phyloP scores from a whole-genome alignment of 2,113 vertebrate species.

The Stigmatopora argus region DNA sequence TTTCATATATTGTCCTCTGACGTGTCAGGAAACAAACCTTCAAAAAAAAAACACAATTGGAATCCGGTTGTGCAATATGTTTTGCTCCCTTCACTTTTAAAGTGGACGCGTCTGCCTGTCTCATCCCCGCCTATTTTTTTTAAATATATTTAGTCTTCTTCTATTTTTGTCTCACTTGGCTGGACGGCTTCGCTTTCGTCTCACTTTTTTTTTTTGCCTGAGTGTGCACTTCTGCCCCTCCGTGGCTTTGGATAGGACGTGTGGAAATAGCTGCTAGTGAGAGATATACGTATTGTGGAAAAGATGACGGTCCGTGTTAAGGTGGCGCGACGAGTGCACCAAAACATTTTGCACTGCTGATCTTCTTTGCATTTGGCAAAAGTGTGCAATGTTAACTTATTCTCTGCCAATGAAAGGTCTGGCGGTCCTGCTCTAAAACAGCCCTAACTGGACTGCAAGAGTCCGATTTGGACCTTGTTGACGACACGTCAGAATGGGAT shows the following conservation, averaged over 20 bases:
- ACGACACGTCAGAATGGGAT: too few species aligned
- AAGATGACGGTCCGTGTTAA: slow-evolving; percentile 43
- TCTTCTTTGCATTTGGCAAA: not conserved
- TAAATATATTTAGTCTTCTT: not conserved
- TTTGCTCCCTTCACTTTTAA: not conserved
- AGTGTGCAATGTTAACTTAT: not conserved
- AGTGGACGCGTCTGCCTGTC: not conserved
- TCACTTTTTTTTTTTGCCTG: slow-evolving; percentile 11
- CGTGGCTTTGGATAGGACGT: slow-evolving; percentile 34
- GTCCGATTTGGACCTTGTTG: too few species aligned
- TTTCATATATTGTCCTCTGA: not conserved
- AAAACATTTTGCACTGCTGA: not conserved
- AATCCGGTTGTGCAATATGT: slow-evolving; percentile 4
- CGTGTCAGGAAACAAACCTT: not conserved
- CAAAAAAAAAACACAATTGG: not conserved
- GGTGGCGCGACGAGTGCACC: slow-evolving; percentile 23
- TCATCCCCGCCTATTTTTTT: not conserved
- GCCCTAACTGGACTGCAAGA: too few species aligned
- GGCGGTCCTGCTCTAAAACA: too few species aligned
- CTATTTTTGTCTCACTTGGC: slow-evolving; percentile 4
- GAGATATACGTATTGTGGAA: slow-evolving; percentile 39
- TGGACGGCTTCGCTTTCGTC: slow-evolving; percentile 6
- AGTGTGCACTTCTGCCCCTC: slow-evolving; percentile 23
- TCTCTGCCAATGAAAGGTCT: too few species aligned
- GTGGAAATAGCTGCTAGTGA: slow-evolving; percentile 43